Conservation (phyloP, 2,113 vertebrate species). For the Capricornis sumatraensis region DNA sequence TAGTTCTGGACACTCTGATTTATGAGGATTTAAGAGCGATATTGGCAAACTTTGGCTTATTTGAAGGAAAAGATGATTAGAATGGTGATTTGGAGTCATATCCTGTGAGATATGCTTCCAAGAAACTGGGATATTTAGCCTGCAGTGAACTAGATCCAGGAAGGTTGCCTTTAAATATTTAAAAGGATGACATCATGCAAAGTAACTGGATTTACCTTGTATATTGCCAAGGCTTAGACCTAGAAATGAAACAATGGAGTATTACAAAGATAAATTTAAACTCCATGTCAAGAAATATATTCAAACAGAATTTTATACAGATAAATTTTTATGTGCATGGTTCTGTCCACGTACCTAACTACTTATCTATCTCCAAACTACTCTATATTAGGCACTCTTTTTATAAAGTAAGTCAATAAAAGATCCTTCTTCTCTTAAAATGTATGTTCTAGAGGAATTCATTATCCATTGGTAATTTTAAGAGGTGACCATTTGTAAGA, state of each 20-base stretch:
- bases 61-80: not conserved
- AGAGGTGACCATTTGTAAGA: not conserved
- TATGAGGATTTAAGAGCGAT: not conserved
- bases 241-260: not conserved
- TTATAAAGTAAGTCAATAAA: not conserved
- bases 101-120: not conserved
- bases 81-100: not conserved
- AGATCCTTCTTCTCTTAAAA: not conserved
- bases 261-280: not conserved
- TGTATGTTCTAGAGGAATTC: not conserved
- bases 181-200: not conserved
- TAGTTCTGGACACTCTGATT: not conserved
- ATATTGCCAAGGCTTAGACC: not conserved
- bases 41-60: not conserved
- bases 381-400: not conserved
- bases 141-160: not conserved
- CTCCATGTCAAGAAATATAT: not conserved
- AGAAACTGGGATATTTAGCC: not conserved
- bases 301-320: not conserved
- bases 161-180: slow-evolving; percentile 4
- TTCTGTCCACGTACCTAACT: not conserved
- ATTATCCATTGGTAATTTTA: not conserved
- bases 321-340: not conserved
- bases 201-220: not conserved
- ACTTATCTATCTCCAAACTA: not conserved